phyloP scores from a whole-genome alignment of 2,888 invertebrate species.

The Amphiduros pacificus region DNA sequence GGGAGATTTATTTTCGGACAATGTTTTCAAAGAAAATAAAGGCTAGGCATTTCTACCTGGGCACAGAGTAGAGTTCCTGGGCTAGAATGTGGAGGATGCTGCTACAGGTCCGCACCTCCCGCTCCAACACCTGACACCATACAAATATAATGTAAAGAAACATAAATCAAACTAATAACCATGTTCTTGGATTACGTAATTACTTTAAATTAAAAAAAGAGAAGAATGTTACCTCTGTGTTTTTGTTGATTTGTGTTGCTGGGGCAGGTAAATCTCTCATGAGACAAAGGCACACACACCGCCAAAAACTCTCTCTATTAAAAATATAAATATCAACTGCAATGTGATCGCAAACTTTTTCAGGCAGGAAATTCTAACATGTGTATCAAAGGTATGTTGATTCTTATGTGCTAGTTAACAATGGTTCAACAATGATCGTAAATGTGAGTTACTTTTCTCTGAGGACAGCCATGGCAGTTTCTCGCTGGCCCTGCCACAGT shows the following conservation, averaged over 20 bases:
- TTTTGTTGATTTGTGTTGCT: not conserved
- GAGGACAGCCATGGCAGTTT: conserved; percentile 57
- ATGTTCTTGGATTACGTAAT: too few relatives aligned
- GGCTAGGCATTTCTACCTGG: conserved; percentile 32
- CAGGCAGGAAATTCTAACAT: not conserved
- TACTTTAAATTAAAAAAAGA: too few relatives aligned
- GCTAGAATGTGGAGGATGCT: conserved; percentile 43
- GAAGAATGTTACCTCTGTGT: not conserved
- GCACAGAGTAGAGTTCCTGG: conserved; percentile 45
- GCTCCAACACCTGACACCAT: conserved; percentile 25
- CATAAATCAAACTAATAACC: not conserved
- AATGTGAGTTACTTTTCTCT: conserved; percentile 44
- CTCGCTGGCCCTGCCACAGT: conserved; percentile 56
- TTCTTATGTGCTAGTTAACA: not conserved
- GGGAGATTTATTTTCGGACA: too few relatives aligned
- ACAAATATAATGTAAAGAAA: not conserved
- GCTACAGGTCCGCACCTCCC: conserved; percentile 16
- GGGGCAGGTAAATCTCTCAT: conserved; percentile 36
- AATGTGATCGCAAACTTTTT: not conserved
- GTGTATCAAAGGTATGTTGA: not conserved
- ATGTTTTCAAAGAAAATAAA: too few relatives aligned
- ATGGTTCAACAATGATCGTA: not conserved
- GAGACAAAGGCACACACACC: conserved; percentile 46
- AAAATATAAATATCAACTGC: not conserved
- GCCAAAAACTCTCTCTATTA: conserved; percentile 48